Base-by-base conservation (phyloP, 1,140 invertebrate species). In the Choristoneura fumiferana region DNA sequence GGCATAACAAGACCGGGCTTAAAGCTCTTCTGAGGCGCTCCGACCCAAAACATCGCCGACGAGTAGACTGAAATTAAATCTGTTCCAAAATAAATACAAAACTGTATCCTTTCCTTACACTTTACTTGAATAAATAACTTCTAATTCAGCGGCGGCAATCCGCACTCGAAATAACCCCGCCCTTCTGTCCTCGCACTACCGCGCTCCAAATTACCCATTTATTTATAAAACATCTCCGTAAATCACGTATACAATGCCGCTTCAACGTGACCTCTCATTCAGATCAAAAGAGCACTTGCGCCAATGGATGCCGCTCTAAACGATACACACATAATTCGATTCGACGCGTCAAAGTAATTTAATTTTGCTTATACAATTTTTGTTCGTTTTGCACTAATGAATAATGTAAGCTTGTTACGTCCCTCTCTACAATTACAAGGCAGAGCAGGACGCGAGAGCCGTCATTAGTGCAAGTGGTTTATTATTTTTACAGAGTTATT, bases 101-200 rank as follows among this genome's bases (percentile, higher is more conserved):
- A 49, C 43, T 49, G 43, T 49, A 49, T 49, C 43, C 43, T 49
- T 49, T 49, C 43, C 43, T 45, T 49, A 49, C 43, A 49, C 43
- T 49, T 49, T 49, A 49, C 43, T 49, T 49, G 43, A 49, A 49
- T 49, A 49, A 49, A 49, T 49, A 49, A 49, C 43, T 17, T 18
- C 22, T 49, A 18, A 49, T 49, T 49, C 43, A 9, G 40, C 40
- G 43, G 22, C 22, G 22, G n/a, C n/a, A n/a, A 29, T 33, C 43
- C 43, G 43, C 18, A 49, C 43, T 49, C 43, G 43, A 49, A 49
- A 49, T 49, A 49, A 49, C 43, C 18, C 22, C 17, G 43, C 43
- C 17, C 43, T 49, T 49, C 43, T 49, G 18, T 49, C 18, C 43
- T 8, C 18, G 22, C 8, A 49, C 43, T 18, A 49, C n/a, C 12